Percentiles rank a stretch among this genome's conserved stretches.
These are phyloP conservation scores for Mormyrops attenuatus DNA, from an alignment of 2,797 vertebrate species.

Conservation along the genomic window DNA sequence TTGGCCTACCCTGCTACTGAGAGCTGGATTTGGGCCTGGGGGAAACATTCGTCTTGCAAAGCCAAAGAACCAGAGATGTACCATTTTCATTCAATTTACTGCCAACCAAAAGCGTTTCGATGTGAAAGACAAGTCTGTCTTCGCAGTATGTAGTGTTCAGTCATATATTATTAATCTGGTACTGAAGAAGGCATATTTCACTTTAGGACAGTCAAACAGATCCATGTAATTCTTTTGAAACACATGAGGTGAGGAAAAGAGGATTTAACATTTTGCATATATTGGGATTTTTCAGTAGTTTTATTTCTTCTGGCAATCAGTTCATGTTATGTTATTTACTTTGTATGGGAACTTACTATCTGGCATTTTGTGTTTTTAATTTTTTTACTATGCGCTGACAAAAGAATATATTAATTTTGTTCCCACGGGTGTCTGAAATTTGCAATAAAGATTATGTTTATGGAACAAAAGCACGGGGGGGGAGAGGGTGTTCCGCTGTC, in stretches of 20 bases:
- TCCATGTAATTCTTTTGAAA: background rate
- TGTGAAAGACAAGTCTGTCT: background rate
- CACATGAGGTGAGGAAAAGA: background rate
- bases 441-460: slow-evolving; percentile 7
- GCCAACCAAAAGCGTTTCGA: background rate
- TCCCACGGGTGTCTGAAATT: background rate
- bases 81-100: background rate
- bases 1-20: background rate
- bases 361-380: background rate
- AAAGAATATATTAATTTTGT: background rate
- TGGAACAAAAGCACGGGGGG: background rate
- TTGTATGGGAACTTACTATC: background rate
- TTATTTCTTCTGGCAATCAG: background rate
- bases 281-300: background rate
- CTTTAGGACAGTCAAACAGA: background rate
- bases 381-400: background rate
- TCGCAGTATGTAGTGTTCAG: background rate
- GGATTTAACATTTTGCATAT: background rate
- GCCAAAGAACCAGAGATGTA: background rate
- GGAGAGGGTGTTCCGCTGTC: background rate
- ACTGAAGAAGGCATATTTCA: background rate
- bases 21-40: background rate
- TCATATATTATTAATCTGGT: background rate
- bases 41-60: background rate
- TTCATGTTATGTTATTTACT: background rate